Percentiles rank a stretch among this genome's conserved stretches.
phyloP scores from a whole-genome alignment of 2,113 vertebrate species.

The Microcebus tavaratra region DNA sequence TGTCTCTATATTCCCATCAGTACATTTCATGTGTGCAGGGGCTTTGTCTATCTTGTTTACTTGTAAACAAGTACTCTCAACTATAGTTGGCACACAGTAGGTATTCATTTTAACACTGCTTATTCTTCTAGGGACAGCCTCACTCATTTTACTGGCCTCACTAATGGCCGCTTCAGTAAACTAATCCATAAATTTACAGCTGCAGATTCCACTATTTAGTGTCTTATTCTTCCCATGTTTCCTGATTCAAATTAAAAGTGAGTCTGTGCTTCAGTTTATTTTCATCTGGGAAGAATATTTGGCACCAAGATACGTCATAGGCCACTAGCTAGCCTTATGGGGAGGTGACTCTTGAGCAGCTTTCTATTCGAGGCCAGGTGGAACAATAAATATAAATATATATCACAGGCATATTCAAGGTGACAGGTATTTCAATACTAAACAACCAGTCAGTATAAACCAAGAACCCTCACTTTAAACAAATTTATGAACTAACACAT shows the following conservation, averaged over 20 bases:
- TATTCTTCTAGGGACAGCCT: neutral
- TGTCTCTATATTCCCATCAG: neutral
- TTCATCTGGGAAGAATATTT: neutral
- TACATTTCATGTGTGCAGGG: neutral
- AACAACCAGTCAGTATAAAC: neutral
- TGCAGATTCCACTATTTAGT: neutral
- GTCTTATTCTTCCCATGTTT: neutral
- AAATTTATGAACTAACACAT: neutral
- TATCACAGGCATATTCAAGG: neutral
- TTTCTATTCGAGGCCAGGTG: neutral
- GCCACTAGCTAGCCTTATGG: neutral
- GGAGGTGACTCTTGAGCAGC: neutral
- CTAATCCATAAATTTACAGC: neutral
- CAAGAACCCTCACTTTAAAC: neutral
- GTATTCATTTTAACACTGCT: neutral
- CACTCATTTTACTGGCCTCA: neutral
- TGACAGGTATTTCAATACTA: neutral
- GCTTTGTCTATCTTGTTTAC: neutral
- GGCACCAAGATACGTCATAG: neutral
- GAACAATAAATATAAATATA: neutral
- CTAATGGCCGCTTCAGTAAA: neutral
- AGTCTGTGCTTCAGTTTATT: neutral
- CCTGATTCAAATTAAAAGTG: constrained; percentile 3
- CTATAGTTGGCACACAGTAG: neutral
- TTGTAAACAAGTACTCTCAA: neutral